These are phyloP conservation scores for Canis aureus DNA, from an alignment of 2,113 vertebrate species.

Conservation along the genomic window DNA sequence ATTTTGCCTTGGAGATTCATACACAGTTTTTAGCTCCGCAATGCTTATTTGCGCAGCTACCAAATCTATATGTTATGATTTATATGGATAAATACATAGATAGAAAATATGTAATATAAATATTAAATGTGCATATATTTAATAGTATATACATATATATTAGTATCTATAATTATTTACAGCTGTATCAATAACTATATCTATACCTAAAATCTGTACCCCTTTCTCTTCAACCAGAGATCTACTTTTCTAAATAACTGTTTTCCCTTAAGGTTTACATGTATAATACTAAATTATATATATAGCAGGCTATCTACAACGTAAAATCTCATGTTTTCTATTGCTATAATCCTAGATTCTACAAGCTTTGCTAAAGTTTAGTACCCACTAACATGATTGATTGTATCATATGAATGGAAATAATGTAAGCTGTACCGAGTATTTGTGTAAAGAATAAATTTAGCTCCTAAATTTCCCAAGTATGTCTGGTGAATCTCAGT, in stretches of 20 bases:
- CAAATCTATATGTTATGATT: background rate
- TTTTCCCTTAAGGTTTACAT: background rate
- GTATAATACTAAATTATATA: background rate
- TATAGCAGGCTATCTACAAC: background rate
- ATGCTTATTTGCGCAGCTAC: background rate
- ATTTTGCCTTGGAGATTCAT: background rate
- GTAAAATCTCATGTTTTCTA: background rate
- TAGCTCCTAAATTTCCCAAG: background rate
- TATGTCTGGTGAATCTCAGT: background rate
- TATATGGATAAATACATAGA: background rate
- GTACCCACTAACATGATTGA: background rate
- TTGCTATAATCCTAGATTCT: background rate
- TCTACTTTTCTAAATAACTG: background rate
- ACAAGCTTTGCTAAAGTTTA: background rate
- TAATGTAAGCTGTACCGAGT: background rate
- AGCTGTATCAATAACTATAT: background rate
- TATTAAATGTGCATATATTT: background rate
- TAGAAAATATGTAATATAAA: background rate
- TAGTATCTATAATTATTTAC: background rate
- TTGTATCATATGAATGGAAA: background rate
- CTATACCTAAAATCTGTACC: background rate
- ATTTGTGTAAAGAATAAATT: background rate
- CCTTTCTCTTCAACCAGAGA: background rate
- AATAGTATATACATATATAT: background rate
- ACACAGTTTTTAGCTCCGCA: background rate